Evolutionary conservation across 2,888 invertebrate species (phyloP).

Genomic region (Sinotaia quadrata): DNA sequence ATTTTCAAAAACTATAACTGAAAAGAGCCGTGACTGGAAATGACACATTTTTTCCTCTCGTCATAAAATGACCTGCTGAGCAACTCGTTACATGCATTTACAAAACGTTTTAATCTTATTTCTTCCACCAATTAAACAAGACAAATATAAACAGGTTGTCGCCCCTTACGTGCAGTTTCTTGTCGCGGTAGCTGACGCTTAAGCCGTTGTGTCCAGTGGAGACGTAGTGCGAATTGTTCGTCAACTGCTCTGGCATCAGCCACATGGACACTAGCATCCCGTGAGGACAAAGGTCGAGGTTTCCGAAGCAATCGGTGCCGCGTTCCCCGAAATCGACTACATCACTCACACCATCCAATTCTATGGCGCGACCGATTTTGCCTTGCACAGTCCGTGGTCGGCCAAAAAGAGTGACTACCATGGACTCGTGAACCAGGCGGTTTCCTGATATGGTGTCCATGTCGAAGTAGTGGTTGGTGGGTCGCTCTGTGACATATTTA

Average conservation of each 20-base stretch:
- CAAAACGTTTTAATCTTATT: no score
- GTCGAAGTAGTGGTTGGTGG: conserved; percentile 53
- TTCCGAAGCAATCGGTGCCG: conserved; percentile 54
- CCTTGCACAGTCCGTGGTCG: conserved; percentile 50
- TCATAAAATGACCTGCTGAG: no score
- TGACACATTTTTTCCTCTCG: no score
- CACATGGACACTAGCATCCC: conserved; percentile 57
- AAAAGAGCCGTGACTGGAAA: no score
- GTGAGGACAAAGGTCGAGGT: conserved; percentile 59
- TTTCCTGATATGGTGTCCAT: conserved; percentile 54
- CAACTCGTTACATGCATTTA: no score
- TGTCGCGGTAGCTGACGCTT: conserved; percentile 48
- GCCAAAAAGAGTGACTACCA: conserved; percentile 47
- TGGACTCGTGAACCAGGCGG: conserved; percentile 43
- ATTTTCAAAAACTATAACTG: no score
- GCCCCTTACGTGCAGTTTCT: conserved; percentile 40
- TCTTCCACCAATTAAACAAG: no score
- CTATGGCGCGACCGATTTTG: conserved; percentile 55
- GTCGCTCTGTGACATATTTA: conserved; percentile 60
- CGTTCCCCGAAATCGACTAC: conserved; percentile 55
- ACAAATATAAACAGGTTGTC: no score
- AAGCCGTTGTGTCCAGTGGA: conserved; percentile 65
- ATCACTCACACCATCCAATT: conserved; percentile 49
- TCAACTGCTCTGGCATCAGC: conserved; percentile 50
- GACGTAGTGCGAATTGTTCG: conserved; percentile 43